Base-by-base conservation (phyloP, 2,113 vertebrate genomes). In the Heterotilapia buettikoferi region DNA sequence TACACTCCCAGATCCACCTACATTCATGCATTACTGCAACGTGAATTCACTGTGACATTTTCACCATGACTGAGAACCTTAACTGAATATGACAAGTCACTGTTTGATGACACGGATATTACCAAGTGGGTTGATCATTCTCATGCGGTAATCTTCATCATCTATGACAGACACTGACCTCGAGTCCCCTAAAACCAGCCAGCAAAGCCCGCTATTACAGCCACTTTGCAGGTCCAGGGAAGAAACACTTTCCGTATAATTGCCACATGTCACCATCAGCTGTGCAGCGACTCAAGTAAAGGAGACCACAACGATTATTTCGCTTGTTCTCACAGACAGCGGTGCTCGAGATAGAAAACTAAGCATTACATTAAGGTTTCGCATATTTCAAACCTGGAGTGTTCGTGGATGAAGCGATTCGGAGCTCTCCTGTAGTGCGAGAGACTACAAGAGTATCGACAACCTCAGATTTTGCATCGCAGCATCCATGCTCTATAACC, bases 251-350 rank as follows among this genome's bases (percentile, higher is more conserved):
- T 7, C 54, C 79, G 71, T 78, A 54, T 36, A 83, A 88, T 24
- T 92, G 84, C 86, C 84, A 79, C 81, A 89, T 91, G 92, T 89
- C 90, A 83, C 33, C 84, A 79, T 87, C 88, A 94, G 82, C 47
- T 90, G 90, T 86, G 45, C 81, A 76, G 63, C 83, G 11, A 56
- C 18, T 13, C 13, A 19, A 59, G 85, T 14, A 19, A 63, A 84
- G 21, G 54, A 33, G 56, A 54, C 86, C 63, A 36, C 59, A 47
- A 6, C 7, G 50, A 79, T 86, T 80, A 59, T 47, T 68, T 47
- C 52, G 53, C 40, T 29, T 84, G 36, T 36, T 38, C 63, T 82
- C 63, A 61, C 29, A 14, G 68, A 54, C 50, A 73, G 53, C 40
- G 73, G 79, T 45, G 18, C 63, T 47, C 43, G n/a, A 63, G 43